phyloP scores from a whole-genome alignment of 2,888 invertebrate species.

The Drosophila mettleri region DNA sequence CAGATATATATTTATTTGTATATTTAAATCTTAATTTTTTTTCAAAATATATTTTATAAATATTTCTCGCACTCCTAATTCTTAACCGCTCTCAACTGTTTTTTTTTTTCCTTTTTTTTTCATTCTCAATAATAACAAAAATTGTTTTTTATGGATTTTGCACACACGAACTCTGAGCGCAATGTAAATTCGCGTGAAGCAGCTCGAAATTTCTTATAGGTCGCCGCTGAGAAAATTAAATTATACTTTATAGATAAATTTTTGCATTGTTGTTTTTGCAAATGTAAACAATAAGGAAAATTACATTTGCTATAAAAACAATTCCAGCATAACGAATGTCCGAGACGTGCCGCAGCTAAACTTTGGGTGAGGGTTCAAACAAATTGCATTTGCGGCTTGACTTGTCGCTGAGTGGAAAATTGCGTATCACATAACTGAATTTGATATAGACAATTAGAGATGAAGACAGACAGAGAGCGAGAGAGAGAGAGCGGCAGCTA shows the following conservation, averaged over 20 bases:
- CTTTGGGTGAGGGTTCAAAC: slow-evolving; percentile 70
- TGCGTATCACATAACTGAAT: slow-evolving; percentile 46
- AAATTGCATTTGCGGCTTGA: slow-evolving; percentile 65
- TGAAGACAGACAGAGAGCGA: neutral
- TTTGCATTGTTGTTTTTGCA: slow-evolving; percentile 1
- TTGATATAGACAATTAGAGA: slow-evolving; percentile 57
- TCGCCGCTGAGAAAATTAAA: slow-evolving; percentile 18
- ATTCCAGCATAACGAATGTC: slow-evolving; percentile 50
- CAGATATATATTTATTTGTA: no score
- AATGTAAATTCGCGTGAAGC: slow-evolving; percentile 46
- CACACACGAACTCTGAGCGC: slow-evolving; percentile 22
- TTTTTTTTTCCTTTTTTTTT: no score
- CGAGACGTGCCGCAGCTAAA: slow-evolving; percentile 40
- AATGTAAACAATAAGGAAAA: slow-evolving; percentile 42
- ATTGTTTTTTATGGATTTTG: slow-evolving; percentile 21
- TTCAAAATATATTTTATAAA: neutral
- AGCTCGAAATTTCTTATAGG: slow-evolving; percentile 12
- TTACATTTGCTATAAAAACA: slow-evolving; percentile 32
- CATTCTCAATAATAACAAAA: neutral
- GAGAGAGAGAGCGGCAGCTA: neutral
- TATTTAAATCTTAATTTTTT: no score
- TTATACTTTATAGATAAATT: neutral
- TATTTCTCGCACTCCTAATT: neutral
- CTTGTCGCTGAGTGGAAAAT: slow-evolving; percentile 76
- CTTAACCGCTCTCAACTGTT: no score